Evolutionary conservation across 1,140 invertebrate species (phyloP).

Genomic region (Oppia nitens): DNA sequence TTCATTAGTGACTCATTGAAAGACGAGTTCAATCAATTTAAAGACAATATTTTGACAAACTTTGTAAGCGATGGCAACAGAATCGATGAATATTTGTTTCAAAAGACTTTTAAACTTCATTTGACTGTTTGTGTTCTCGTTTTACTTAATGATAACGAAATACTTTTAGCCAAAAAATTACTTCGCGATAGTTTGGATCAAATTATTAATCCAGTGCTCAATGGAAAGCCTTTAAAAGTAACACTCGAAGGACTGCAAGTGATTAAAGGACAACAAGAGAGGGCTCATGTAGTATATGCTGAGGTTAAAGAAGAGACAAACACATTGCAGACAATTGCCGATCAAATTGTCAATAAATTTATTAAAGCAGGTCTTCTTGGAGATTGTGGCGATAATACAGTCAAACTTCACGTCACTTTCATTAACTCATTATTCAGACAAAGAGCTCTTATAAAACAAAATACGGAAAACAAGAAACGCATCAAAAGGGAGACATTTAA

Average conservation of each 20-base stretch:
- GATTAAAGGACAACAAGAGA: neutral
- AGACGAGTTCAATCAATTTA: neutral
- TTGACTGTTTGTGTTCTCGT: neutral
- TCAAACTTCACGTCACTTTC: neutral
- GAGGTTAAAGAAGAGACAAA: neutral
- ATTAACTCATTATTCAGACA: neutral
- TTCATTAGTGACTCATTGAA: neutral
- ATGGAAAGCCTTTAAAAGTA: neutral
- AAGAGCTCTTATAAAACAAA: neutral
- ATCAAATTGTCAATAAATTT: neutral
- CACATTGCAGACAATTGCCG: neutral
- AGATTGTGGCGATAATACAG: neutral
- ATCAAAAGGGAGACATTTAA: neutral
- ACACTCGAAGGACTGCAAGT: neutral
- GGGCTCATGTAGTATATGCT: neutral
- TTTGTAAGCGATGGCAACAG: constrained; percentile 23
- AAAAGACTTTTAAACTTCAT: constrained; percentile 1
- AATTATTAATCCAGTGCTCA: neutral
- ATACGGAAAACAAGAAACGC: neutral
- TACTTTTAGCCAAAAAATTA: neutral
- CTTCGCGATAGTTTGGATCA: neutral
- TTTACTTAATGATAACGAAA: neutral
- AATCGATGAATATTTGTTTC: constrained; percentile 24
- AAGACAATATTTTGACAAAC: constrained; percentile 10
- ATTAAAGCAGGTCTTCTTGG: neutral